Base-by-base conservation (phyloP, 2,888 invertebrate genomes). In the Himalopsyche kuldschensis region DNA sequence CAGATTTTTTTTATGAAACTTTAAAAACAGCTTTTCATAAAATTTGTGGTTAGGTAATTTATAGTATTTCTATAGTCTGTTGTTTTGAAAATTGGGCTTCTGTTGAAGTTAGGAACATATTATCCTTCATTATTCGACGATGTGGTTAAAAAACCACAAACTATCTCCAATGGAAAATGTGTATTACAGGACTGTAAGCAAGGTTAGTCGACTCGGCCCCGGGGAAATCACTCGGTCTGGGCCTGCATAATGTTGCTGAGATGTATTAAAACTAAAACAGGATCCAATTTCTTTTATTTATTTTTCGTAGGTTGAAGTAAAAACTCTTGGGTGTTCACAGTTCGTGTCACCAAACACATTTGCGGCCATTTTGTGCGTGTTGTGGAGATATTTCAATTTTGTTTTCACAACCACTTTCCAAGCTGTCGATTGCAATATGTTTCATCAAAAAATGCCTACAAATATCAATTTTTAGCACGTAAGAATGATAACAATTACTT, bases 171-270 rank as follows among this genome's bases (percentile, higher is more conserved):
- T 69, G 2, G 69, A 69, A 63, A 27, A 69, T 69, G 69, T 69
- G 30, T 69, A 69, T 69, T 10, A 30, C 69, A 46, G 78, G 47
- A 27, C 78, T 8, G 46, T 20, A 27, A 69, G 47, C 35, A 46
- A 78, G 46, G 78, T 78, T 30, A 27, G 41, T 47, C 46, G 46
- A 30, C 35, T 46, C 27, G 41, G 15, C 78, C 46, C 78, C 20
- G 30, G 78, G 78, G 78, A 78, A 78, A 78, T 78, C 78, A 46
- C 41, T 78, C 24, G 78, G 78, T 46, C 4, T 20, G 69, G 69
- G 69, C 27, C 78, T 46, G 78, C 46, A 78, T 78, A 78, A 78
- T 78, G 78, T 78, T 47, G 46, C 78, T 41, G 47, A 78, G 78
- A 78, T 46, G 47, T 78, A 78, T 78, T 78, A 78, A 76, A 78